Conservation (phyloP, 2,888 invertebrate genomes). For the Tiliacea citrago region DNA sequence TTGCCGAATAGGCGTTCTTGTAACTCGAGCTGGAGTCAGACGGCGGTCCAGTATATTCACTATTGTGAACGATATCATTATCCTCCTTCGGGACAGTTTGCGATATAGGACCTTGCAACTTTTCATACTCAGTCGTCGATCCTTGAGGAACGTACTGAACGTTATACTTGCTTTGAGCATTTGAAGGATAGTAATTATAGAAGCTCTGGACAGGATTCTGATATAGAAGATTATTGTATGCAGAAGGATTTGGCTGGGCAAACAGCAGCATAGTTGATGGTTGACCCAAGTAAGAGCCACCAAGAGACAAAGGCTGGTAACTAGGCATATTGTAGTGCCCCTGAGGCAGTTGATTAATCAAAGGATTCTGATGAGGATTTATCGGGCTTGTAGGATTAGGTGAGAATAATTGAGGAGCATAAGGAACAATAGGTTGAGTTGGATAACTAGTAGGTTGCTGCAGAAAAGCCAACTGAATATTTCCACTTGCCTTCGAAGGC, state of each 20-base stretch:
- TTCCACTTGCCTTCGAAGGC: conserved; percentile 80
- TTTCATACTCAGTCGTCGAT: conserved; percentile 80
- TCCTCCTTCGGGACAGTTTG: conserved; percentile 83
- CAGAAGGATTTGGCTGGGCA: conserved; percentile 80
- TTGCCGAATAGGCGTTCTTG: conserved; percentile 79
- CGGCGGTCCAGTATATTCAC: conserved; percentile 79
- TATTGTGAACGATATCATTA: conserved; percentile 78
- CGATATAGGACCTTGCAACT: conserved; percentile 73
- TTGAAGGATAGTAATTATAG: conserved; percentile 84
- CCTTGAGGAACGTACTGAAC: conserved; percentile 75
- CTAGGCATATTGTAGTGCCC: conserved; percentile 78
- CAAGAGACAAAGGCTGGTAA: conserved; percentile 76
- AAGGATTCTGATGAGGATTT: conserved; percentile 71
- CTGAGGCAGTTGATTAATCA: conserved; percentile 70
- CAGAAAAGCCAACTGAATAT: conserved; percentile 81
- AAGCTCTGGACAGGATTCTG: conserved; percentile 81
- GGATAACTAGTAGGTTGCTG: conserved; percentile 78
- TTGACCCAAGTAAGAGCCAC: conserved; percentile 79
- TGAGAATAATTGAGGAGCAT: conserved; percentile 78
- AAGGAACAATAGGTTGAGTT: conserved; percentile 74
- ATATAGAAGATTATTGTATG: conserved; percentile 81
- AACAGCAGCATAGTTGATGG: conserved; percentile 83
- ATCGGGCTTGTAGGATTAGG: conserved; percentile 72
- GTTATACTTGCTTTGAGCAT: conserved; percentile 81
- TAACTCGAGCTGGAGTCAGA: conserved; percentile 80